Conservation (phyloP, 1,140 invertebrate genomes). For the Dreissena rostriformis region DNA sequence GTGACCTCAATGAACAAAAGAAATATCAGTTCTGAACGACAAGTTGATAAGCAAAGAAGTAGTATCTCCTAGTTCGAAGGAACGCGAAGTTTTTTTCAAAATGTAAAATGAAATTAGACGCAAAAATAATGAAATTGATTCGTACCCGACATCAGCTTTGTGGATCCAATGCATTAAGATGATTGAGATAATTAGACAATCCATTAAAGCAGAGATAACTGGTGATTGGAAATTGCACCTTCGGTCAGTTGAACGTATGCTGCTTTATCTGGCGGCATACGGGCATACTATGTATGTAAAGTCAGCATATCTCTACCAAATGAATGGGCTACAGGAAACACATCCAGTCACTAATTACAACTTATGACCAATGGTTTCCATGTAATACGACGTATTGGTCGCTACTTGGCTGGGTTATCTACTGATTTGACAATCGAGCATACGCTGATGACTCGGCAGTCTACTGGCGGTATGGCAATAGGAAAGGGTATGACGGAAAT, state of each 20-base stretch:
- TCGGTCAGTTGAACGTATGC: conserved; percentile 71
- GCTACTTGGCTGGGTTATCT: conserved; percentile 80
- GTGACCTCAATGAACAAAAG: background rate
- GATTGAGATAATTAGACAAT: conserved; percentile 57
- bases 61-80: background rate
- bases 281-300: conserved; percentile 82
- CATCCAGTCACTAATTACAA: conserved; percentile 62
- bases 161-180: conserved; percentile 64
- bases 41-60: background rate
- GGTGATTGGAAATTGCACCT: conserved; percentile 63
- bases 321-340: conserved; percentile 68
- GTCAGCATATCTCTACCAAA: conserved; percentile 81
- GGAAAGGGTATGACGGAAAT: conserved; percentile 62
- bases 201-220: conserved; percentile 64
- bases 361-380: conserved; percentile 62
- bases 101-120: background rate
- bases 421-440: conserved; percentile 76
- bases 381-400: conserved; percentile 68
- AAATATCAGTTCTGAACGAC: background rate
- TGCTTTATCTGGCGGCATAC: conserved; percentile 79
- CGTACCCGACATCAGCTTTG: conserved; percentile 28
- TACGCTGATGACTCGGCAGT: conserved; percentile 69
- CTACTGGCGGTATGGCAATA: conserved; percentile 58
- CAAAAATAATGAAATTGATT: background rate
- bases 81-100: background rate